Evolutionary conservation across 2,797 vertebrate species (phyloP).

Genomic region (Rhinichthys osculus): DNA sequence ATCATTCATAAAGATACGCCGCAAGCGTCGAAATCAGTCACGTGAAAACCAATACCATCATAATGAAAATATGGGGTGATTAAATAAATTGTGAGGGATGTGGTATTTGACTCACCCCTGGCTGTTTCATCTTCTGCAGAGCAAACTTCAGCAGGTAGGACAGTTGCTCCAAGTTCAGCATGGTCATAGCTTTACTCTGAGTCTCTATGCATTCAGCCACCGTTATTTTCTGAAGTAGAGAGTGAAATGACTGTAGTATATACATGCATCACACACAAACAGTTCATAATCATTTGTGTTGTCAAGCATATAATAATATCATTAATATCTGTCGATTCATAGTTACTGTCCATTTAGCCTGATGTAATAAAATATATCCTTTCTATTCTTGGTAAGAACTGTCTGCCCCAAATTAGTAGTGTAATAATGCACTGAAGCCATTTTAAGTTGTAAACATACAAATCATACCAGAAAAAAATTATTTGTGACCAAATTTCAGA

Average conservation of each 20-base stretch:
- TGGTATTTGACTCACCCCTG: slow-evolving; percentile 86
- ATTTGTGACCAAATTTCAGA: background rate
- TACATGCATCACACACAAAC: background rate
- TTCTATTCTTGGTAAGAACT: background rate
- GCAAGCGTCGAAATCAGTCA: background rate
- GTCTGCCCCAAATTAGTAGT: background rate
- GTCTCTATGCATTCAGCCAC: slow-evolving; percentile 99
- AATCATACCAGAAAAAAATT: background rate
- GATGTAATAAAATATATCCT: background rate
- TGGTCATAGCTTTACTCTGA: slow-evolving; percentile 98
- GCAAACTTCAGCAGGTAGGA: slow-evolving; percentile 99
- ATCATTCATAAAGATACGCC: background rate
- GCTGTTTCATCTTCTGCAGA: slow-evolving; percentile 99
- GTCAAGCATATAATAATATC: background rate
- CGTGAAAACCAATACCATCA: background rate
- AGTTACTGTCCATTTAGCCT: background rate
- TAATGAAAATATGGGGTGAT: background rate
- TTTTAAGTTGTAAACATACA: background rate
- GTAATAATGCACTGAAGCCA: background rate
- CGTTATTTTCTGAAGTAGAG: slow-evolving; percentile 92
- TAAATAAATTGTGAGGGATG: background rate
- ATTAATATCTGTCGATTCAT: background rate
- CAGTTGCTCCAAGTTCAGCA: slow-evolving; percentile 96
- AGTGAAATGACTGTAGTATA: slow-evolving; percentile 57
- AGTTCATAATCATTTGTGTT: background rate